These are phyloP conservation scores for Aromia moschata DNA, from an alignment of 2,888 invertebrate species.

Conservation along the genomic window DNA sequence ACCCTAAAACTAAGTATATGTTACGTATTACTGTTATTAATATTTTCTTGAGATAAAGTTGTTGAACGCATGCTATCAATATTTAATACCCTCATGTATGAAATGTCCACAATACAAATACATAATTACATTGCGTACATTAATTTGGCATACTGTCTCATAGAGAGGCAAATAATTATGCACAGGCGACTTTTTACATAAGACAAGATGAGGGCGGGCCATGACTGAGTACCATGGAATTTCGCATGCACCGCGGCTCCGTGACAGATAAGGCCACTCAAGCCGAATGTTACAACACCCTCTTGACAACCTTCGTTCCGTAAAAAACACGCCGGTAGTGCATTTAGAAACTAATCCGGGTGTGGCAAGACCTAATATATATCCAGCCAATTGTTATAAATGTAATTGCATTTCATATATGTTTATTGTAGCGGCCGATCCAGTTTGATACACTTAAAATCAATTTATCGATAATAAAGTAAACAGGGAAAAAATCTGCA, in stretches of 20 bases:
- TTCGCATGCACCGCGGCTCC: constrained; percentile 25
- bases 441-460: constrained; percentile 26
- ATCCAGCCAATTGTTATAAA: constrained; percentile 26
- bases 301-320: constrained; percentile 23
- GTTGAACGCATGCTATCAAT: no score
- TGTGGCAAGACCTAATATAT: constrained; percentile 28
- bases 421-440: constrained; percentile 17
- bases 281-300: constrained; percentile 29
- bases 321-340: constrained; percentile 26
- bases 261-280: constrained; percentile 30
- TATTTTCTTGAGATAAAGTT: no score
- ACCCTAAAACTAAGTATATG: no score
- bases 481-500: constrained; percentile 11
- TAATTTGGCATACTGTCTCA: background rate
- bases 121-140: no score
- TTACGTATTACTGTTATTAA: no score
- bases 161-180: constrained; percentile 6
- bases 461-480: constrained; percentile 30
- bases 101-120: no score
- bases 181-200: constrained; percentile 9
- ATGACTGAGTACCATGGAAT: constrained; percentile 23
- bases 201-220: constrained; percentile 22
- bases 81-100: no score
- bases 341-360: constrained; percentile 23
- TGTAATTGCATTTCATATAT: constrained; percentile 28